A percentile compares a stretch with the other conserved stretches of the same genome.
phyloP scores from a whole-genome alignment of 2,113 vertebrate species.

The Poecile atricapillus region DNA sequence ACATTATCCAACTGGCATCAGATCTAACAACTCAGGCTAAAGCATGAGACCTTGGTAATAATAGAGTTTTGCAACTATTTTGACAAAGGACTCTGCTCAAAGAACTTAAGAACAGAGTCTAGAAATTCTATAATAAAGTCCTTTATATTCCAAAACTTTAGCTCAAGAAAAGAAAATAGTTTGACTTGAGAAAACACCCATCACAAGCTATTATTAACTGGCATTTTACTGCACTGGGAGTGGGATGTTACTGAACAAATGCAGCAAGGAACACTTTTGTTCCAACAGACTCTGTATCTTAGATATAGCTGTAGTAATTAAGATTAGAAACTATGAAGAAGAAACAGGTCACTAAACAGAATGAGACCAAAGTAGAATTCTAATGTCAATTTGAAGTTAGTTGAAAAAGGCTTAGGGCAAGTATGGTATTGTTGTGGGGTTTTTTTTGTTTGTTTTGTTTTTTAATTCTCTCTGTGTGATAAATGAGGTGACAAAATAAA shows the following conservation, averaged over 20 bases:
- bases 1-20: constrained; percentile 25
- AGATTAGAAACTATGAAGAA: constrained; percentile 1
- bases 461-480: constrained; percentile 10
- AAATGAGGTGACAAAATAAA: constrained; percentile 58
- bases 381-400: constrained; percentile 36
- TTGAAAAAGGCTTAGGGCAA: constrained; percentile 40
- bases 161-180: background rate
- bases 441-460: background rate
- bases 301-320: constrained; percentile 14
- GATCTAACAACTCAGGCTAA: constrained; percentile 27
- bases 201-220: background rate
- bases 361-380: background rate
- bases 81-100: background rate
- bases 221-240: background rate
- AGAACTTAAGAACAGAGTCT: background rate
- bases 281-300: background rate
- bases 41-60: constrained; percentile 4
- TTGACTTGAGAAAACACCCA: background rate
- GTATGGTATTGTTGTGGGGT: background rate
- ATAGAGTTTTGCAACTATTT: background rate
- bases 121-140: background rate
- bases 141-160: background rate
- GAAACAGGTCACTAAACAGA: constrained; percentile 21
- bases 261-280: background rate
- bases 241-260: background rate